Conservation (phyloP, 2,797 vertebrate species). For the Danionella dracula region DNA sequence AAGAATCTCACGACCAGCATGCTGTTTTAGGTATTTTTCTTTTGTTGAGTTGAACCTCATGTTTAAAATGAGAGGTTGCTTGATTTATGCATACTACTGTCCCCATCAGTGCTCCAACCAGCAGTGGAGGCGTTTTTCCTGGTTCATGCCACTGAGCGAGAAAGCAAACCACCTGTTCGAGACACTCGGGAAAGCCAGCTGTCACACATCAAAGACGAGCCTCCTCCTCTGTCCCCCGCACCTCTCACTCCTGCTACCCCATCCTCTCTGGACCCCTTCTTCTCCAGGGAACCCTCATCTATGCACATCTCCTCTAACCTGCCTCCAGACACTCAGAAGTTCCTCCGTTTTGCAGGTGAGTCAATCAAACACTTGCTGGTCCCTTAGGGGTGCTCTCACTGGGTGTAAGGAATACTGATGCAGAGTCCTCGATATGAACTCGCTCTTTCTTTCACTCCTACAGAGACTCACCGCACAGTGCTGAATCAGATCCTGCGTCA, state of each 20-base stretch:
- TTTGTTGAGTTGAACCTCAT: too few species aligned
- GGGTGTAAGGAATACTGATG: background rate
- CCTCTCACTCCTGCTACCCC: conserved; percentile 90
- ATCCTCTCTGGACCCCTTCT: conserved; percentile 90
- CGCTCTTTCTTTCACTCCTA: background rate
- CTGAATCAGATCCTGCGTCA: conserved; percentile 94
- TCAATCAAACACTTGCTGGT: background rate
- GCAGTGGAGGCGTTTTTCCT: conserved; percentile 94
- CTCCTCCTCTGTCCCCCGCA: conserved; percentile 77
- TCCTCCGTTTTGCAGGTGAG: conserved; percentile 90
- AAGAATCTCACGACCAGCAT: conserved; percentile 95
- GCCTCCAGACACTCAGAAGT: conserved; percentile 94
- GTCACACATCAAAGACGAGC: conserved; percentile 79
- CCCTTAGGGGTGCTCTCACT: background rate
- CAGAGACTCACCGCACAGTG: conserved; percentile 93
- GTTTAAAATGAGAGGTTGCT: background rate
- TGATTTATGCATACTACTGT: background rate
- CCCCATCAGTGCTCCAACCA: conserved; percentile 80
- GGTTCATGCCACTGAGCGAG: conserved; percentile 92
- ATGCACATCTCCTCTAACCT: conserved; percentile 96
- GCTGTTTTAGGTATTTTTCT: conserved; percentile 79
- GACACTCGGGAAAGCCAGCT: conserved; percentile 87
- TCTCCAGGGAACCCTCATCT: conserved; percentile 89
- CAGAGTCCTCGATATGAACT: background rate
- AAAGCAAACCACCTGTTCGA: conserved; percentile 90